Evolutionary conservation across 2,797 vertebrate genomes (phyloP), one percentile per base, ranked within the genome.

Genomic region (Perodicticus potto): DNA sequence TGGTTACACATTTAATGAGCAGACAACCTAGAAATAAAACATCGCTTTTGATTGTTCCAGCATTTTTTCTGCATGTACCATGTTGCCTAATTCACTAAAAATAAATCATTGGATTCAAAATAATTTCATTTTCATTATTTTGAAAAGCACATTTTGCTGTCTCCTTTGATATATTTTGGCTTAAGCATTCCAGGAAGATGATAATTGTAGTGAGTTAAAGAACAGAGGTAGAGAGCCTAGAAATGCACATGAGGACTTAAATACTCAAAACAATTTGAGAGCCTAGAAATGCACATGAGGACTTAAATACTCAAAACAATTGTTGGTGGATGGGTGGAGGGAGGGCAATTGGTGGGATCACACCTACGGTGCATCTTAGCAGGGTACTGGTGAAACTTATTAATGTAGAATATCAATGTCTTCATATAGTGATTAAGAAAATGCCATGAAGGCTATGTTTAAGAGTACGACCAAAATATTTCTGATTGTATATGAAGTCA

Each of bases 81-180:
- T 29, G 20, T 84, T 89, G 32, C 16, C 32, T 89, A 90, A 32
- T 29, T 86, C n/a, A 65, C 77, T 80, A 67, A 76, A 93, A 87
- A 86, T 37, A 93, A 94, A 83, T 27, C 14, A 82, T 4, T 61
- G 53, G 29, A 34, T 76, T 91, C 6, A 69, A 86, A 95, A 69
- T 57, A 20, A 76, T 86, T 94, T 70, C 63, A 67, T 81, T 82
- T 88, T 91, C 8, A 76, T 92, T 88, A 25, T 94, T 91, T 97
- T 59, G 69, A 37, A 74, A 94, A 29, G 53, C 43, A 93, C 20
- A 76, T 45, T 65, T 76, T 53, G 14, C 16, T 89, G 27, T 81
- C 25, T 27, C 34, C 5, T 84, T 70, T 78, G 69, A 72, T 27
- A 49, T 63, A 82, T 59, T 96, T 96, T 94, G 69, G 61, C 9